Evolutionary conservation across 37 sponge, comb jelly and placozoan genomes (phyloP), one percentile per base, ranked within the genome.

Genomic region (Lycopodina hypogea): DNA sequence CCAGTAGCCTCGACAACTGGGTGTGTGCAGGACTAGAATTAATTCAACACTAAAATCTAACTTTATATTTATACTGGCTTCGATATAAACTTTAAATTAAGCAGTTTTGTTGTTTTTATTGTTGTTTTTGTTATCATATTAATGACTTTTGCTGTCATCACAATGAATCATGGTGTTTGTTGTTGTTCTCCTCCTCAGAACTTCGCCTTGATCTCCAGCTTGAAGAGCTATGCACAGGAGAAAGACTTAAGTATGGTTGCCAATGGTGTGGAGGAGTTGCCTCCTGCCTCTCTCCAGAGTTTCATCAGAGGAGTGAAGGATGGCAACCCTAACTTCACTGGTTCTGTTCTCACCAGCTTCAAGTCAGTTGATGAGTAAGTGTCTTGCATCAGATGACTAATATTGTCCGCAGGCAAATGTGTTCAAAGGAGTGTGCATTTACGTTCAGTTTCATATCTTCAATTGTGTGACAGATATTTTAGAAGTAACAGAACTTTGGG

Each of bases 211-310:
- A 45, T 45, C 8, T 4, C 48, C 8, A 45, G 9, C 8, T 45
- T 45, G 4, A 45, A 45, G 48, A 45, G 48, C 48, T 45, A 45
- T 45, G 48, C 48, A 4, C 48, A 45, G 48, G 48, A 45, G 17
- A 48, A 70, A 23, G 71, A 48, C 2, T 14, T 70, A 41, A 41
- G 6, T 7, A 24, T 70, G 48, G 28, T 24, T 1, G 12, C 12
- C 35, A 45, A 24, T 22, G 14, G 48, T 40, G n/a, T 7, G 48
- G 23, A 18, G 48, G 71, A 38, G 24, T 73, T 86, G 7, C 87
- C 87, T 48, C 84, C 88, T 18, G 87, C 89, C 39, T 92, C 92
- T 3, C 40, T 83, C 32, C 88, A 86, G 58, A 78, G 83, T 42
- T 87, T 92, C 74, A 42, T 84, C 28, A 68, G 84, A 38, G 65